These are phyloP conservation scores for Drosophila affinis DNA, from an alignment of 2,888 invertebrate species.

Conservation along the genomic window DNA sequence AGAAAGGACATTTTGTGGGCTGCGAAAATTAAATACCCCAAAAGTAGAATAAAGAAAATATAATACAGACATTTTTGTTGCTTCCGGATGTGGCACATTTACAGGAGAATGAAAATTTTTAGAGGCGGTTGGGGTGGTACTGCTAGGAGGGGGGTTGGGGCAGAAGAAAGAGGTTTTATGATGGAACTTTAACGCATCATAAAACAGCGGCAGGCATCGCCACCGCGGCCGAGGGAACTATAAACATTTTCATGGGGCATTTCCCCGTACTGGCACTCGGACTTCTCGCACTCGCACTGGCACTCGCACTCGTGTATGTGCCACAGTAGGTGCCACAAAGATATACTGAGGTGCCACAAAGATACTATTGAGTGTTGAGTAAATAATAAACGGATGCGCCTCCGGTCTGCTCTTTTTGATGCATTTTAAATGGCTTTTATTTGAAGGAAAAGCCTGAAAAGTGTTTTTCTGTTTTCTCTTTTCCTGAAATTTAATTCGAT, in stretches of 20 bases:
- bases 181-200: constrained; percentile 42
- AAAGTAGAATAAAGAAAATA: constrained; percentile 31
- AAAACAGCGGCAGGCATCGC: constrained; percentile 15
- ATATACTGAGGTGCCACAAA: constrained; percentile 26
- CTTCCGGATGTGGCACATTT: constrained; percentile 41
- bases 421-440: background rate
- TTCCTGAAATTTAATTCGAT: background rate
- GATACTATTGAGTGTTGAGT: constrained; percentile 28
- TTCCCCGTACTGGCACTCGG: background rate
- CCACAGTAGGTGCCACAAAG: background rate
- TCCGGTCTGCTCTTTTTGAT: constrained; percentile 5
- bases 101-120: constrained; percentile 21
- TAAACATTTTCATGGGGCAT: constrained; percentile 31
- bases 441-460: background rate
- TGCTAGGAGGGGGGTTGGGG: background rate
- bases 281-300: too few relatives aligned
- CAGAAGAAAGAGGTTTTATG: constrained; percentile 22
- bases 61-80: constrained; percentile 21
- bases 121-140: background rate
- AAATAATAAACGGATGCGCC: constrained; percentile 18
- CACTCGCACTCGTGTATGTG: background rate
- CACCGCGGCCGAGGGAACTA: constrained; percentile 32
- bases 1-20: constrained; percentile 27
- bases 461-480: background rate
- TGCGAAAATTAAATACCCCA: constrained; percentile 41